Conservation (phyloP, 2,888 invertebrate genomes). For the Nipponacmea schrenckii region DNA sequence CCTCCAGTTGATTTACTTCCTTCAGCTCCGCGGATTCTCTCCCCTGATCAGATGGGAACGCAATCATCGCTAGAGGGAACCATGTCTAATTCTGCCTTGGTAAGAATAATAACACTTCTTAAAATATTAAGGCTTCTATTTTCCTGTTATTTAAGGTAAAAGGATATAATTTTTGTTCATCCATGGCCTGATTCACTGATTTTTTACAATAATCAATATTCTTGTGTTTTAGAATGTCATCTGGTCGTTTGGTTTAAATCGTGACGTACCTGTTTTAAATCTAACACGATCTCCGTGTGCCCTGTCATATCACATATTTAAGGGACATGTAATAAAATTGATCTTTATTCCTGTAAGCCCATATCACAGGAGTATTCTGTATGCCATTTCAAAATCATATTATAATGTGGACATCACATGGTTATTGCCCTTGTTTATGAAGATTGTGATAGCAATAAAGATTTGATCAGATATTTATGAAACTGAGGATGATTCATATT, state of each 20-base stretch:
- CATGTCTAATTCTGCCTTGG: constrained; percentile 56
- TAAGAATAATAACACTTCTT: constrained; percentile 24
- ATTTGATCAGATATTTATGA: no score
- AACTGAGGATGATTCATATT: no score
- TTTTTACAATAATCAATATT: background rate
- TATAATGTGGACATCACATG: no score
- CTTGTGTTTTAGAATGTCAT: constrained; percentile 69
- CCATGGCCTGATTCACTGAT: no score
- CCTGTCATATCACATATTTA: constrained; percentile 74
- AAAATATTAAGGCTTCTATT: no score
- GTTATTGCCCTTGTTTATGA: no score
- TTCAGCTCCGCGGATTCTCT: constrained; percentile 49
- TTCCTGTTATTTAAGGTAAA: no score
- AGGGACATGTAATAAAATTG: constrained; percentile 81
- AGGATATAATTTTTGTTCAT: no score
- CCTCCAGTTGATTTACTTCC: constrained; percentile 36
- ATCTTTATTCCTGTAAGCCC: constrained; percentile 43
- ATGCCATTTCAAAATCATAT: no score
- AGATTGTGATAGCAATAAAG: no score
- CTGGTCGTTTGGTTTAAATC: constrained; percentile 77
- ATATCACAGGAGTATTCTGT: background rate
- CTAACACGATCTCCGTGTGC: constrained; percentile 76
- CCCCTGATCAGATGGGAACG: constrained; percentile 38
- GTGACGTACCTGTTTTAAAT: constrained; percentile 74
- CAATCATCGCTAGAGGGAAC: constrained; percentile 49